Evolutionary conservation across 2,888 invertebrate species (phyloP).

Genomic region (Erebia ligea): DNA sequence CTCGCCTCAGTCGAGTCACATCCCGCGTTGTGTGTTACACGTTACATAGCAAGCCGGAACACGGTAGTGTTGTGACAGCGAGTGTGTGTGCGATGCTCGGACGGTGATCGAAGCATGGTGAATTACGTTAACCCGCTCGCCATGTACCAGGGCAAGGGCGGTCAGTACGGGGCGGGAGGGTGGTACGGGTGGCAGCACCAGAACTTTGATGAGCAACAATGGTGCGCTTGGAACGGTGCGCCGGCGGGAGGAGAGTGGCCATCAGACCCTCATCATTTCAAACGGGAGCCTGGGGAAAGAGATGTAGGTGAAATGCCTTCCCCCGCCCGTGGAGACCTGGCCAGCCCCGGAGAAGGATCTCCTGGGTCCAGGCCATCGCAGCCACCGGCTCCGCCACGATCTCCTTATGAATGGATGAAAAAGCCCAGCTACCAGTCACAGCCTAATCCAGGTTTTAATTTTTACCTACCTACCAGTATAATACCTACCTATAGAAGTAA

Average conservation of each 20-base stretch:
- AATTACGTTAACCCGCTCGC: conserved; percentile 88
- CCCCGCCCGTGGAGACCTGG: conserved; percentile 79
- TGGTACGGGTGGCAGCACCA: conserved; percentile 81
- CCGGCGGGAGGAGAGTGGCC: conserved; percentile 77
- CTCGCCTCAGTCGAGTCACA: conserved; percentile 61
- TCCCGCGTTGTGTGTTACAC: conserved; percentile 60
- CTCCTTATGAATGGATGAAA: conserved; percentile 97
- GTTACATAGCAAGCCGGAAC: conserved; percentile 40
- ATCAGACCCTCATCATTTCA: conserved; percentile 76
- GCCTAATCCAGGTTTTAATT: conserved; percentile 90
- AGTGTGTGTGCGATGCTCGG: conserved; percentile 78
- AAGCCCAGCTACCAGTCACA: conserved; percentile 93
- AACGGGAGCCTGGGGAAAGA: conserved; percentile 71
- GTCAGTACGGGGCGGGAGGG: conserved; percentile 73
- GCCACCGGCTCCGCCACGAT: conserved; percentile 88
- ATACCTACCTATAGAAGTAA: conserved; percentile 24
- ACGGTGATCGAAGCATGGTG: conserved; percentile 86
- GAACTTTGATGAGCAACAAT: conserved; percentile 83
- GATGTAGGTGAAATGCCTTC: conserved; percentile 76
- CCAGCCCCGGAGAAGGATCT: conserved; percentile 81
- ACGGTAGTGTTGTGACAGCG: conserved; percentile 72
- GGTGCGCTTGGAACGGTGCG: conserved; percentile 81
- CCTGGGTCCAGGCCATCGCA: conserved; percentile 77
- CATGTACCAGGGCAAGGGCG: conserved; percentile 87
- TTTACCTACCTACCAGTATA: conserved; percentile 50